Evolutionary conservation across 2,888 invertebrate genomes (phyloP).

Genomic region (Physocephala rufipes): DNA sequence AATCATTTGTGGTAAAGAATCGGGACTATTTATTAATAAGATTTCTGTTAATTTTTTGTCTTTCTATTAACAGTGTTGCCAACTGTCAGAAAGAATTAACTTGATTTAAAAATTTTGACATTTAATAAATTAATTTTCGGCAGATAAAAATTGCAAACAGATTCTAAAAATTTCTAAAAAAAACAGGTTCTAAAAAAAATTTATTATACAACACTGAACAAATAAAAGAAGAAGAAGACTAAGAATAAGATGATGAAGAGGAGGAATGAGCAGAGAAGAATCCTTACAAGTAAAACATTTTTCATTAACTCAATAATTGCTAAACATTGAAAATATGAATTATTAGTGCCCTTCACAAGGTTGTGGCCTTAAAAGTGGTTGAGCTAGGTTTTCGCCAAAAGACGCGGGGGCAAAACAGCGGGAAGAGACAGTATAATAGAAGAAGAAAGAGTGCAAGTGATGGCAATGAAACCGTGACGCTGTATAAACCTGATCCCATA

Average conservation of each 20-base stretch:
- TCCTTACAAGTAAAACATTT: constrained; percentile 11
- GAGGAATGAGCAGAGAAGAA: neutral
- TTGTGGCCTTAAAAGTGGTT: too few species aligned
- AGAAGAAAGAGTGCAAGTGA: neutral
- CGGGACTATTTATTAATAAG: too few species aligned
- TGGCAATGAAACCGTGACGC: neutral
- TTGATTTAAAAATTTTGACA: too few species aligned
- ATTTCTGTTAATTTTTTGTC: too few species aligned
- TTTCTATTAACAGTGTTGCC: neutral
- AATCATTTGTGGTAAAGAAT: too few species aligned
- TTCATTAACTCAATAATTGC: constrained; percentile 23
- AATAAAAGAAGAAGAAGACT: neutral
- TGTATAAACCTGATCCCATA: too few species aligned
- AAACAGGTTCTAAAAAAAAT: neutral
- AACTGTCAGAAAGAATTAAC: neutral
- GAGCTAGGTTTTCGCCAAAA: too few species aligned
- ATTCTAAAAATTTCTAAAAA: neutral
- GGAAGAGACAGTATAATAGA: neutral
- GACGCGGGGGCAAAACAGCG: too few species aligned
- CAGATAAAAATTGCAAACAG: neutral
- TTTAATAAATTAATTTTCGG: neutral
- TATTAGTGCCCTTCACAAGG: neutral
- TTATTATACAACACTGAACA: neutral
- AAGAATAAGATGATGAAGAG: neutral
- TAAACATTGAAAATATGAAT: constrained; percentile 23